Conservation (phyloP, 2,888 invertebrate genomes). For the Onthophagus sagittarius region DNA sequence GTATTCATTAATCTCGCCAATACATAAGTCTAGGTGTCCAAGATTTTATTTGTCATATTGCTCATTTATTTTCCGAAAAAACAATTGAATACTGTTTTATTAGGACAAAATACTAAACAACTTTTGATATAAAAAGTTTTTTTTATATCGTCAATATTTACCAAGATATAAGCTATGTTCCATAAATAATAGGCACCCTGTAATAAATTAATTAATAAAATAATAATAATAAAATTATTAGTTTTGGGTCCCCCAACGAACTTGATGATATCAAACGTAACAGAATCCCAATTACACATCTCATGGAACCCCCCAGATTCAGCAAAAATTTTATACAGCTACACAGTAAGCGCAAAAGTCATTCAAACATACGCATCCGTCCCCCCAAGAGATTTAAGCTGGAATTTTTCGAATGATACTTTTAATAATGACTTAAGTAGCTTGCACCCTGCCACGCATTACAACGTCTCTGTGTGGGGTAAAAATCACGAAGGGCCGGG, state of each 20-base stretch:
- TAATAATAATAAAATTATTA: slow-evolving; percentile 27
- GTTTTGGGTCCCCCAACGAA: slow-evolving; percentile 69
- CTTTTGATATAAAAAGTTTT: too few species aligned
- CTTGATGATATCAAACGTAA: slow-evolving; percentile 56
- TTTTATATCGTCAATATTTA: too few species aligned
- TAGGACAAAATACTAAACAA: too few species aligned
- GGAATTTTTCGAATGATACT: slow-evolving; percentile 59
- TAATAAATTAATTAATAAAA: too few species aligned
- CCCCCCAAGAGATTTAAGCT: slow-evolving; percentile 52
- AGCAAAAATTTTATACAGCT: slow-evolving; percentile 53
- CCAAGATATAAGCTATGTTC: too few species aligned
- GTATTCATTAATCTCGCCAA: too few species aligned
- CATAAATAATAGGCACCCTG: too few species aligned
- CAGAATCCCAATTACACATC: slow-evolving; percentile 60
- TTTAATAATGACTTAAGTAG: slow-evolving; percentile 57
- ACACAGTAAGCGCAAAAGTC: slow-evolving; percentile 55
- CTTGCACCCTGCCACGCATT: slow-evolving; percentile 71
- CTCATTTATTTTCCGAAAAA: too few species aligned
- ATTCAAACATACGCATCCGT: slow-evolving; percentile 57
- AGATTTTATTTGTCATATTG: too few species aligned
- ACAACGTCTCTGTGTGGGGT: slow-evolving; percentile 70
- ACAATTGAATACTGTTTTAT: too few species aligned
- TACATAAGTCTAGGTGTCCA: too few species aligned
- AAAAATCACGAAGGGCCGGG: slow-evolving; percentile 51
- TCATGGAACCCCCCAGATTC: slow-evolving; percentile 59